Conservation (phyloP, 2,113 vertebrate genomes). For the Pelvicachromis taeniatus region DNA sequence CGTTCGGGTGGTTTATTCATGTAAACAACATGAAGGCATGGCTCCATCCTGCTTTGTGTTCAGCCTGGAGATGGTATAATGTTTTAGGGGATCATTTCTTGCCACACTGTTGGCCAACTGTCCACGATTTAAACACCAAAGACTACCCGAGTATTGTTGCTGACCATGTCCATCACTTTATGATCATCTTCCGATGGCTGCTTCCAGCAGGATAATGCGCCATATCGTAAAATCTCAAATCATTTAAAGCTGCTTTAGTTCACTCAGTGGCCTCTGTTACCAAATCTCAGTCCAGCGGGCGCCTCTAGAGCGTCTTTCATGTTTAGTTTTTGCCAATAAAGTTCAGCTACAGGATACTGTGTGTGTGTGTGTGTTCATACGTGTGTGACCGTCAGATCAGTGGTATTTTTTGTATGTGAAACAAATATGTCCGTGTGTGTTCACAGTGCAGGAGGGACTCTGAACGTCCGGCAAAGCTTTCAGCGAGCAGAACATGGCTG, state of each 20-base stretch:
- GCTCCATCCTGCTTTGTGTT: fast-evolving
- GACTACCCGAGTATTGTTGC: neutral
- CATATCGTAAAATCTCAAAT: neutral
- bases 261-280: fast-evolving
- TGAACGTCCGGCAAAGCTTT: conserved; percentile 46
- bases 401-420: neutral
- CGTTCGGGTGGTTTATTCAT: fast-evolving
- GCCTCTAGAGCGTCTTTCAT: neutral
- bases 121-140: fast-evolving
- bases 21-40: neutral
- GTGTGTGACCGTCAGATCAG: neutral
- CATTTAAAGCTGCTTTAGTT: neutral
- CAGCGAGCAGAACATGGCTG: conserved; percentile 51
- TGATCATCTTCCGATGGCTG: neutral
- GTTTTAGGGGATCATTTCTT: neutral
- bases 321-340: neutral
- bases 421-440: neutral
- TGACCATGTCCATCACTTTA: fast-evolving
- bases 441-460: conserved; percentile 23
- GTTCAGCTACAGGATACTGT: neutral
- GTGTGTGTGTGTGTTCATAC: neutral
- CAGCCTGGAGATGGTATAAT: fast-evolving
- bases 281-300: neutral
- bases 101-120: neutral
- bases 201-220: neutral